Base-by-base conservation (phyloP, 2,797 vertebrate genomes). In the Smutsia temminckii region DNA sequence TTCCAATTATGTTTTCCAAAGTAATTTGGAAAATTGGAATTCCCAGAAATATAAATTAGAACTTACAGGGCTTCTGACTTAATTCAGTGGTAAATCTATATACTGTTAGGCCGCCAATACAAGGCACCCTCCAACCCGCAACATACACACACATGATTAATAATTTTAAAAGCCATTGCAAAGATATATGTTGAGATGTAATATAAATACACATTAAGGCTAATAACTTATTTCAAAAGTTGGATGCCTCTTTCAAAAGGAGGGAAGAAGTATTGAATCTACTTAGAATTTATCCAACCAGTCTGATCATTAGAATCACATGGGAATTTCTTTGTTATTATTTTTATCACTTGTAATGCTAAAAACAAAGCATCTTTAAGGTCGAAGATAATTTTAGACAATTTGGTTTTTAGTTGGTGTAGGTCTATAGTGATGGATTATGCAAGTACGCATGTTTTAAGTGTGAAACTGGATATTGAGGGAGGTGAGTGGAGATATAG, bases 11-110 rank as follows among this genome's bases (percentile, higher is more conserved):
- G 78, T 86, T 63, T 85, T 87, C 34, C 63, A 46, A 68, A 75
- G 27, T 92, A 25, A 78, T 93, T 93, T 89, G 42, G 80, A 87
- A 95, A 88, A 59, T 42, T 84, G 23, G 40, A 85, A 87, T 85
- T 91, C 63, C n/a, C 69, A 25, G 5, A 83, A 86, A 87, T 17
- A 71, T 3, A 59, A 32, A 51, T 78, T 59, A 69, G 53, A 64
- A 63, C 80, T 53, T 86, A 63, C 3, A 85, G 25, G 51, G n/a
- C n/a, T 59, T 95, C 63, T 81, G 72, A 72, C 71, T 90, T 34
- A 71, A 88, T 46, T 79, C 63, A 69, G 3, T 37, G 63, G 23
- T 81, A 84, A 94, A 71, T 80, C 12, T 69, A n/a, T 42, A 2
- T 37, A 77, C 25, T 92, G 25, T 55, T 63, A 66, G 40, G 32